These are phyloP conservation scores for Coturnix japonica DNA, from an alignment of 2,113 vertebrate genomes.

Conservation along the genomic window DNA sequence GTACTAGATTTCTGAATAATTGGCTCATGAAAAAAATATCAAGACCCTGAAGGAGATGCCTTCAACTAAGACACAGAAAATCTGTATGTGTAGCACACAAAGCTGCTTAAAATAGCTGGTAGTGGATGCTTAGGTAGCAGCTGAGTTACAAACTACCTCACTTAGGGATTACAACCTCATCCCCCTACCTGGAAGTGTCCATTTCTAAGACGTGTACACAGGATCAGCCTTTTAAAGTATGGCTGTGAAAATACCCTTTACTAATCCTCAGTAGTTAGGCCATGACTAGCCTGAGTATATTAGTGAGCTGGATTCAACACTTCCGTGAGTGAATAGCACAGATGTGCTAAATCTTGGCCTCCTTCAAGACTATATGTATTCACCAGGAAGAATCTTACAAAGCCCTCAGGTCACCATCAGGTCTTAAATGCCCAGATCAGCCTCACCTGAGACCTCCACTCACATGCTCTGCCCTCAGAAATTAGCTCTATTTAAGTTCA, in stretches of 20 bases:
- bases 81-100: fast-evolving
- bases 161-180: neutral
- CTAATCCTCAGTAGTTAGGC: neutral
- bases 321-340: neutral
- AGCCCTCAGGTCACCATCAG: neutral
- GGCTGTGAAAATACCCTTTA: neutral
- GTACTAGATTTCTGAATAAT: neutral
- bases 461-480: fast-evolving
- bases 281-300: neutral
- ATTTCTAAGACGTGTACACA: neutral
- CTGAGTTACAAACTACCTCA: neutral
- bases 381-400: neutral
- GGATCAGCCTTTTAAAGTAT: neutral
- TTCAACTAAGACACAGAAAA: neutral
- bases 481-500: neutral
- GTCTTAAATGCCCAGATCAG: neutral
- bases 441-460: neutral
- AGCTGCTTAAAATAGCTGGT: neutral
- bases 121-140: neutral
- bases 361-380: neutral
- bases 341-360: neutral
- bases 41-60: neutral
- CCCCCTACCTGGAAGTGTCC: neutral
- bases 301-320: neutral
- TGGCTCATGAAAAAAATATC: neutral